phyloP scores from a whole-genome alignment of 2,888 invertebrate genomes.

The Augochlorella aurata region DNA sequence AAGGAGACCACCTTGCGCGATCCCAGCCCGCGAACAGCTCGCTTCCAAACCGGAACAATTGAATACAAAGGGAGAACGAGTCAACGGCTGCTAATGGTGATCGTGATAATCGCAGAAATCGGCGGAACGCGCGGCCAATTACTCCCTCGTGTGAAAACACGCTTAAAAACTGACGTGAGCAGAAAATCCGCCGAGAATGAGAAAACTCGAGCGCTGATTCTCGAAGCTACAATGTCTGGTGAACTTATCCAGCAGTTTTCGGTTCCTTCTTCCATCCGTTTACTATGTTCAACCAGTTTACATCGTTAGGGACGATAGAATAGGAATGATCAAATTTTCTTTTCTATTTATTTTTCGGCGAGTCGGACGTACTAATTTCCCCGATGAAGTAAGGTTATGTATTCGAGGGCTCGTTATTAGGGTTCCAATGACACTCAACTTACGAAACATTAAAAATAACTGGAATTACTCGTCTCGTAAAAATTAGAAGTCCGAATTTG shows the following conservation, averaged over 20 bases:
- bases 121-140: neutral
- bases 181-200: neutral
- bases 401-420: too few relatives aligned
- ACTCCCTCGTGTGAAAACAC: neutral
- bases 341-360: too few relatives aligned
- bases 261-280: neutral
- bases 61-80: constrained; percentile 1
- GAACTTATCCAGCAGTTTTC: neutral
- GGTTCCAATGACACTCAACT: too few relatives aligned
- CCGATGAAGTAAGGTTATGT: too few relatives aligned
- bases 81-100: neutral
- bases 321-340: too few relatives aligned
- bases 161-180: neutral
- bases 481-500: too few relatives aligned
- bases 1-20: neutral
- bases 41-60: neutral
- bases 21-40: neutral
- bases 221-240: too few relatives aligned
- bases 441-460: too few relatives aligned
- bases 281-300: too few relatives aligned
- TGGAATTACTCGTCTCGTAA: too few relatives aligned
- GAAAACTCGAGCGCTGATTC: neutral
- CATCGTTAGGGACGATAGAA: too few relatives aligned
- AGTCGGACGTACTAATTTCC: too few relatives aligned
- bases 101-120: neutral